These are phyloP conservation scores for Passer domesticus DNA, from an alignment of 2,113 vertebrate species.

Conservation along the genomic window DNA sequence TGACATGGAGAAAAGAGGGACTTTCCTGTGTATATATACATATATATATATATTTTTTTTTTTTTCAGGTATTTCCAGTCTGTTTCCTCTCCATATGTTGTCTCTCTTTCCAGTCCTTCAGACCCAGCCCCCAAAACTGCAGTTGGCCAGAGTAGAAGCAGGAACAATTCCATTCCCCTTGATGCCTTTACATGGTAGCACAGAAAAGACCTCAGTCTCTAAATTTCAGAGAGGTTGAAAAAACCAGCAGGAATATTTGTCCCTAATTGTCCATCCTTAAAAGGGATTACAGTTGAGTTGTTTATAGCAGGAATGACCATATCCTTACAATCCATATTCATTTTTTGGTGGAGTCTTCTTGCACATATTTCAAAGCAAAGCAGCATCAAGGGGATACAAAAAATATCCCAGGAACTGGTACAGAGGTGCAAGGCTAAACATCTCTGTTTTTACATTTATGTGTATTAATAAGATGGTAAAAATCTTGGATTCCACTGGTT, in stretches of 20 bases:
- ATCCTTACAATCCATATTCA: not conserved
- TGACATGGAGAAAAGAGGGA: not conserved
- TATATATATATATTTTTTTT: not conserved
- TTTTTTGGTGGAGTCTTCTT: not conserved
- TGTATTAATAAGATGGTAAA: not conserved
- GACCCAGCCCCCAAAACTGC: fast-evolving
- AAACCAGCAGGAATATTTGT: not conserved
- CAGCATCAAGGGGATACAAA: not conserved
- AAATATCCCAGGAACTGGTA: not conserved
- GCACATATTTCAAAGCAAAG: not conserved
- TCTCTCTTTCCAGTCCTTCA: not conserved
- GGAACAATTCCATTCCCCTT: not conserved
- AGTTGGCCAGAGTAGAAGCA: not conserved
- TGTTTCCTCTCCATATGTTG: not conserved
- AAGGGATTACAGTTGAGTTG: not conserved
- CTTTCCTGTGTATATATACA: not conserved
- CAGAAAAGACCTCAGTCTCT: not conserved
- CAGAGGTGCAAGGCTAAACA: not conserved
- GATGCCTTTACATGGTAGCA: not conserved
- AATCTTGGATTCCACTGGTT: not conserved
- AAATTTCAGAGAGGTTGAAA: not conserved
- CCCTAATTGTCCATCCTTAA: not conserved
- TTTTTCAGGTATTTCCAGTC: not conserved
- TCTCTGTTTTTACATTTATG: not conserved
- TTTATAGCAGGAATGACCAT: not conserved